A percentile compares a stretch with the other conserved stretches of the same genome.
phyloP scores from a whole-genome alignment of 1,140 invertebrate genomes.

The Brachionus rotundiformis region DNA sequence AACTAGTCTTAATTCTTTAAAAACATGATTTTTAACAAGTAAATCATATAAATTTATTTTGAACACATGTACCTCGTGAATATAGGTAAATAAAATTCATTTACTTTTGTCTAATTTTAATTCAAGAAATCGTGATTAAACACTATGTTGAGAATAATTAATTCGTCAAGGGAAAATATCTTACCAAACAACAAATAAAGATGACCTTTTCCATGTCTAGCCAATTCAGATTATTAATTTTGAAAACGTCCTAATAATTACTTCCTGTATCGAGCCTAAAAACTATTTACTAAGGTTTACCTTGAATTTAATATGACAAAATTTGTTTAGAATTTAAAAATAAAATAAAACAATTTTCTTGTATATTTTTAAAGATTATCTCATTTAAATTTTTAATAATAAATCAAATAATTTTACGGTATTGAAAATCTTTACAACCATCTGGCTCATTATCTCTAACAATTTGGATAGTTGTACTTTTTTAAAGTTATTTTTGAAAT shows the following conservation, averaged over 20 bases:
- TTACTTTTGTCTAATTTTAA: conserved; percentile 1
- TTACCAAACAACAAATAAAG: neutral
- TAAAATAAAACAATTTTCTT: no score
- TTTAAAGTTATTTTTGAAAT: neutral
- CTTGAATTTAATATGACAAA: no score
- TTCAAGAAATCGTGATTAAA: conserved; percentile 19
- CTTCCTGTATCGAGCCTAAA: neutral
- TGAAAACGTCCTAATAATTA: neutral
- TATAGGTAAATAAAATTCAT: neutral
- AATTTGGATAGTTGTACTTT: neutral
- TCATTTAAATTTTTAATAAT: no score
- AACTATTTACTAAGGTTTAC: no score
- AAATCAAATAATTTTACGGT: no score
- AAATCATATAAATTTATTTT: neutral
- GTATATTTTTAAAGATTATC: no score
- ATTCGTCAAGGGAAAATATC: neutral
- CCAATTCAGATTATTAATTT: neutral
- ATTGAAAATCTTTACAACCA: no score
- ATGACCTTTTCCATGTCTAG: conserved; percentile 26
- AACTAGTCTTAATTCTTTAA: conserved; percentile 6
- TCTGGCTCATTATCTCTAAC: no score
- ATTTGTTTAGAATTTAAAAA: no score
- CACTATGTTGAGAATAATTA: neutral
- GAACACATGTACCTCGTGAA: conserved; percentile 1
- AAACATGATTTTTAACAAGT: neutral